Evolutionary conservation across 2,113 vertebrate species (phyloP).

Genomic region (Rallus limicola): DNA sequence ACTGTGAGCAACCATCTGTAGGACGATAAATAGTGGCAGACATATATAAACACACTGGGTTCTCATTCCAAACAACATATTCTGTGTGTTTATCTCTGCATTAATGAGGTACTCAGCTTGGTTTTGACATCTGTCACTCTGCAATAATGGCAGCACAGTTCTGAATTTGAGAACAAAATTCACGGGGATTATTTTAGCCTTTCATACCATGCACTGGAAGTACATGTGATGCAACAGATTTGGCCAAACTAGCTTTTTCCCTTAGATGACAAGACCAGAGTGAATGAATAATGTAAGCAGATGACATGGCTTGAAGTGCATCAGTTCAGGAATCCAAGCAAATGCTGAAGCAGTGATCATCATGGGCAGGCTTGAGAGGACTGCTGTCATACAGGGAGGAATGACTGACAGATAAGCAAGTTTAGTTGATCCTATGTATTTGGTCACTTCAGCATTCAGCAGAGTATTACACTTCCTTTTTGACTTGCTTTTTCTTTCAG

Average conservation of each 20-base stretch:
- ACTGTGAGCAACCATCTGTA: constrained; percentile 34
- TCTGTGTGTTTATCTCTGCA: constrained; percentile 56
- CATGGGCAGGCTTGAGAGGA: background rate
- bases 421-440: constrained; percentile 11
- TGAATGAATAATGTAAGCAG: background rate
- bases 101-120: constrained; percentile 27
- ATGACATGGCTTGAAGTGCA: background rate
- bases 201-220: background rate
- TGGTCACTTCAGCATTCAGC: constrained; percentile 17
- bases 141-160: background rate
- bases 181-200: background rate
- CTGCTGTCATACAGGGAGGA: background rate
- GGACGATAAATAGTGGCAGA: background rate
- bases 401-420: constrained; percentile 9
- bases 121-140: constrained; percentile 48
- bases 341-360: background rate
- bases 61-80: constrained; percentile 45
- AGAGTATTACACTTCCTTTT: background rate
- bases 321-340: background rate
- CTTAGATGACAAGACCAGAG: background rate
- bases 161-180: constrained; percentile 32
- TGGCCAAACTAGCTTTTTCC: background rate
- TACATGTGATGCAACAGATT: background rate
- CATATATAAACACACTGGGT: constrained; percentile 8
- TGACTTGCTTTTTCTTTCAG: constrained; percentile 4